Percentiles rank a stretch among this genome's conserved stretches.
These are phyloP conservation scores for Alligator sinensis DNA, from an alignment of 2,113 vertebrate genomes.

Conservation along the genomic window DNA sequence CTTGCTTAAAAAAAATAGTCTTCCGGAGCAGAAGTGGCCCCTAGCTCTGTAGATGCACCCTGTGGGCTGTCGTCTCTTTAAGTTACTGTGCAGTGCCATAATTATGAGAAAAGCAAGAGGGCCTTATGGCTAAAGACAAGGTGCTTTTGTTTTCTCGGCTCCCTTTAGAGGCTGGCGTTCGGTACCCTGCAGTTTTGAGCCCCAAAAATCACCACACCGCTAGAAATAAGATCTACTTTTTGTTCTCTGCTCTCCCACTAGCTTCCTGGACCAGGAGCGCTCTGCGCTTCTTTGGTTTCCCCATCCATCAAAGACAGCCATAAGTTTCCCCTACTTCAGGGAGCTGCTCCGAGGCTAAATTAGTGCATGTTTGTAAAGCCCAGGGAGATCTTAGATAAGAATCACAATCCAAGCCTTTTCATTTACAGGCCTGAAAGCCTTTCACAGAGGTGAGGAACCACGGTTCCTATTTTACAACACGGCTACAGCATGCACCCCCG, in stretches of 20 bases:
- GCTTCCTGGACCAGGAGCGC: no score
- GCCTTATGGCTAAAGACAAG: not conserved
- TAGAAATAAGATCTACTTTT: slow-evolving; percentile 19
- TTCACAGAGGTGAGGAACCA: slow-evolving; percentile 42
- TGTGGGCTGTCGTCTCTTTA: slow-evolving; percentile 23
- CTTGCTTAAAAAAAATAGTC: not conserved
- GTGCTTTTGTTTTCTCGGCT: slow-evolving; percentile 18
- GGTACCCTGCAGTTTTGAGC: not conserved
- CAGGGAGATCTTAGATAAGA: not conserved
- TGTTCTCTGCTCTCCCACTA: slow-evolving; percentile 19
- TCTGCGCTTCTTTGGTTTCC: not conserved
- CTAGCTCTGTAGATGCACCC: slow-evolving; percentile 23
- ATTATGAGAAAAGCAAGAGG: not conserved
- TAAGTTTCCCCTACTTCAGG: slow-evolving; percentile 22
- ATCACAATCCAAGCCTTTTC: not conserved
- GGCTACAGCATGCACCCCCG: not conserved
- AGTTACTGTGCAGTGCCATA: not conserved
- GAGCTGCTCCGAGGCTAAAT: slow-evolving; percentile 31
- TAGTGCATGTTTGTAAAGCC: slow-evolving; percentile 41
- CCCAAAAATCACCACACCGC: slow-evolving; percentile 27
- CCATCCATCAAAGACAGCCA: not conserved
- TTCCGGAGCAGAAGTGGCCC: slow-evolving; percentile 24
- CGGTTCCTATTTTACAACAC: slow-evolving; percentile 4
- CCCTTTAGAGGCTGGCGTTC: not conserved
- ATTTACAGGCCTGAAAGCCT: slow-evolving; percentile 30